A percentile compares a stretch with the other conserved stretches of the same genome.
Evolutionary conservation across 2,888 invertebrate genomes (phyloP).

Genomic region (Sarcophaga variegata): DNA sequence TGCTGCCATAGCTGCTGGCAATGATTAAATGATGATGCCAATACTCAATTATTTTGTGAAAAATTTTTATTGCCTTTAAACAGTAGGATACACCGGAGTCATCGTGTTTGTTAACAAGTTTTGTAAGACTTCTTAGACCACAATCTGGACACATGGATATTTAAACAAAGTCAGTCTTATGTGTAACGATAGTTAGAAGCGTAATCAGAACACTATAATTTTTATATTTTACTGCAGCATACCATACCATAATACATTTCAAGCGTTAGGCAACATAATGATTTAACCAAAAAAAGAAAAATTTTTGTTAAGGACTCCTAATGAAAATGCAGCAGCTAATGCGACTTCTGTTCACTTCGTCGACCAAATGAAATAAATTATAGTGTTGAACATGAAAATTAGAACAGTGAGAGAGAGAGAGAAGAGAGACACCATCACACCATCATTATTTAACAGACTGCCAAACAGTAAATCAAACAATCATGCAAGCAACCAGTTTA

Average conservation of each 20-base stretch:
- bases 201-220: too few species aligned
- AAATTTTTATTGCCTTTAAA: background rate
- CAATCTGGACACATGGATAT: too few species aligned
- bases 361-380: constrained; percentile 47
- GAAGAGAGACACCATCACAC: too few species aligned
- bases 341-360: background rate
- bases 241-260: too few species aligned
- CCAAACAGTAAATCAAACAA: background rate
- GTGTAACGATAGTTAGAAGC: too few species aligned
- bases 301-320: constrained; percentile 30
- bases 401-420: constrained; percentile 12
- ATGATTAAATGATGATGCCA: constrained; percentile 47
- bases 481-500: constrained; percentile 8
- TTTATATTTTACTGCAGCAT: too few species aligned
- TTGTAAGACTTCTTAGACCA: too few species aligned
- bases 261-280: background rate
- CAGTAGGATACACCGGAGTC: background rate
- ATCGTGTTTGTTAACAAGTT: background rate
- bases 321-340: constrained; percentile 23
- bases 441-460: too few species aligned
- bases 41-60: constrained; percentile 8
- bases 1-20: background rate
- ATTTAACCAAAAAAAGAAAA: background rate
- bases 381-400: constrained; percentile 39
- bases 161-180: background rate